Conservation (phyloP, 2,797 vertebrate species). For the Champsocephalus esox region DNA sequence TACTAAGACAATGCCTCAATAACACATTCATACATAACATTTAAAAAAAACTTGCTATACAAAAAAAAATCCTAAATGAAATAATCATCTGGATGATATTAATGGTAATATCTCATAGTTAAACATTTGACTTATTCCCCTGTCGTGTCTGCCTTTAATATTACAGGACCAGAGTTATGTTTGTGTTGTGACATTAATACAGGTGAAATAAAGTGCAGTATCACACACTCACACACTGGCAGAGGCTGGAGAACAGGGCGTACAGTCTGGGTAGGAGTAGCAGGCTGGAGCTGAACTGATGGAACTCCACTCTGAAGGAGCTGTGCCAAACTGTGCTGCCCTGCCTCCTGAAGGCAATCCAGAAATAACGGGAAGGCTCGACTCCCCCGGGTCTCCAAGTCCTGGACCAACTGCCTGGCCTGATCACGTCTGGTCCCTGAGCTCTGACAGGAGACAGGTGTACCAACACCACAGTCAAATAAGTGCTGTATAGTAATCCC, state of each 20-base stretch:
- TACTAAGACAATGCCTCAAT: too few relatives aligned
- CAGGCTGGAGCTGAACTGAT: constrained; percentile 41
- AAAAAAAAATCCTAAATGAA: too few relatives aligned
- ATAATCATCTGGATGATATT: too few relatives aligned
- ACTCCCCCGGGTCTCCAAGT: constrained; percentile 91
- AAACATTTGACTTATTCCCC: too few relatives aligned
- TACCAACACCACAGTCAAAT: too few relatives aligned
- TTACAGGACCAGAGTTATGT: too few relatives aligned
- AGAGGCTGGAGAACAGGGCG: constrained; percentile 66
- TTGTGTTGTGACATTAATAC: background rate
- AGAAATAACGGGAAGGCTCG: constrained; percentile 89
- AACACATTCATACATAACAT: too few relatives aligned
- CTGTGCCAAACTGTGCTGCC: constrained; percentile 79
- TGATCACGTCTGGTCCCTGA: constrained; percentile 86
- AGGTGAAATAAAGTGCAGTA: fast-evolving
- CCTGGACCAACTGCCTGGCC: constrained; percentile 87
- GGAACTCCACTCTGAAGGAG: constrained; percentile 75
- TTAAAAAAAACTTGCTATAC: too few relatives aligned
- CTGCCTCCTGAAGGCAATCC: constrained; percentile 87
- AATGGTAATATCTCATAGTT: too few relatives aligned
- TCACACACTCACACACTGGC: constrained; percentile 76
- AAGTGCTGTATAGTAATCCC: too few relatives aligned
- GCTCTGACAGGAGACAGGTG: constrained; percentile 70
- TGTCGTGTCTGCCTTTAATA: too few relatives aligned
- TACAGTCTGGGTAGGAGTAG: constrained; percentile 20